Evolutionary conservation across 2,113 vertebrate genomes (phyloP).

Genomic region (Bucco capensis): DNA sequence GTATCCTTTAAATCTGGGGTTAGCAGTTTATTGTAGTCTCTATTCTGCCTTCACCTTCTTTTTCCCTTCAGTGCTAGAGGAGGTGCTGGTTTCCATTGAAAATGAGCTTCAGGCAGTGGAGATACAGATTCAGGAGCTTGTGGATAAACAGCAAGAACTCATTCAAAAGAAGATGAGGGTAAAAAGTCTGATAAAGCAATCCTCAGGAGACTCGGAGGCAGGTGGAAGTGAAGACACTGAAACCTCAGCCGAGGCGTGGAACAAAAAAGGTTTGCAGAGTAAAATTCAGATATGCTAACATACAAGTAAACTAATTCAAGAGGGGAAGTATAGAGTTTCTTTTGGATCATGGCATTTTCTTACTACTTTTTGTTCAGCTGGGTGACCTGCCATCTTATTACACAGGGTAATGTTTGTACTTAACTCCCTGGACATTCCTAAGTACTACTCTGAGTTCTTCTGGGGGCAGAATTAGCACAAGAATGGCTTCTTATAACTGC

Average conservation of each 20-base stretch:
- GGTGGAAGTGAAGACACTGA: slow-evolving; percentile 63
- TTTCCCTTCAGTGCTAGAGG: slow-evolving; percentile 74
- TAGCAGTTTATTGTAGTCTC: background rate
- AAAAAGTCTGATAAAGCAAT: slow-evolving; percentile 75
- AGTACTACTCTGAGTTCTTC: background rate
- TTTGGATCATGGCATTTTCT: background rate
- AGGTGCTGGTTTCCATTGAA: slow-evolving; percentile 81
- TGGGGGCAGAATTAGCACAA: background rate
- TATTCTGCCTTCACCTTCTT: background rate
- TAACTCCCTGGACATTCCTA: background rate
- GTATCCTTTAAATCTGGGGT: background rate
- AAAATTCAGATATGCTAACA: background rate
- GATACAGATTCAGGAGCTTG: slow-evolving; percentile 86
- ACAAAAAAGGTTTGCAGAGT: slow-evolving; percentile 77
- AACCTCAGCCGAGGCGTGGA: slow-evolving; percentile 69
- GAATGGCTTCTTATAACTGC: background rate
- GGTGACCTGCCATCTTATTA: background rate
- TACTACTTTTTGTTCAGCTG: background rate
- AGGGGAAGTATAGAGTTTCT: background rate
- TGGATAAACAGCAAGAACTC: slow-evolving; percentile 84
- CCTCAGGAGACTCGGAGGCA: slow-evolving; percentile 62
- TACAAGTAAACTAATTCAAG: background rate
- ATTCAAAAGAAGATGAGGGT: slow-evolving; percentile 76
- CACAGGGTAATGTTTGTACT: background rate
- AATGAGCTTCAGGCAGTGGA: slow-evolving; percentile 85